Base-by-base conservation (phyloP, 2,888 invertebrate genomes). In the Emmelina monodactyla region DNA sequence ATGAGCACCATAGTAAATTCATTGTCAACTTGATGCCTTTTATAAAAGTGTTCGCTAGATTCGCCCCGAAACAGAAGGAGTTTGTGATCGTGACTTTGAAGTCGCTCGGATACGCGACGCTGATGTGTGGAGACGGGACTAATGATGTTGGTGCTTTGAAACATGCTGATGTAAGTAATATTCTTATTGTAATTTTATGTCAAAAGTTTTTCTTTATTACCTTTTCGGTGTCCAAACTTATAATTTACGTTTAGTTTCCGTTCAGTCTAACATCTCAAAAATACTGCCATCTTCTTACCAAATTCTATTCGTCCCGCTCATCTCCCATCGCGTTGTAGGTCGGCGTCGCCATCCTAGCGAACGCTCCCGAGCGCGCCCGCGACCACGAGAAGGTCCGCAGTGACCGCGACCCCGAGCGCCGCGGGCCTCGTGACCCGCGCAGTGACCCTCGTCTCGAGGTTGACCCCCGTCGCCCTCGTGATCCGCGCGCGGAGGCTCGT, bases 91-190 rank as follows among this genome's bases (percentile, higher is more conserved):
- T 94, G 6, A 88, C 91, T 3, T 71, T 99, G 34, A 97, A 95
- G 62, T 84, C 87, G 16, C 75, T 92, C 9, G 99, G 99, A 3
- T 94, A 87, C 56, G 86, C 86, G 2, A 96, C 97, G 0, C 81
- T 99, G 2, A 99, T 99, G 99, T 99, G 99, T 61, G 99, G 99
- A 2, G 99, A 99, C 76, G 99, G 99, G 35, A 99, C 99, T 1
- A 99, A 99, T 65, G 99, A 99, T 73, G 99, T 99, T 9, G 99
- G 99, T 12, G 97, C 97, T 3, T 76, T 99, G 33, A 99, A 99
- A 72, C 99, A 99, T 72, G 97, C 99, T 19, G 91, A 99, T 72
- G 97, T 93, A 55, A 89, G 89, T 84, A 43, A n/a, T n/a, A n/a
- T n/a, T n/a, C n/a, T n/a, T n/a, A n/a, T n/a, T n/a, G n/a, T n/a